These are phyloP conservation scores for Corticium candelabrum DNA, from an alignment of 37 sponge, comb jelly and placozoan genomes.

Conservation along the genomic window DNA sequence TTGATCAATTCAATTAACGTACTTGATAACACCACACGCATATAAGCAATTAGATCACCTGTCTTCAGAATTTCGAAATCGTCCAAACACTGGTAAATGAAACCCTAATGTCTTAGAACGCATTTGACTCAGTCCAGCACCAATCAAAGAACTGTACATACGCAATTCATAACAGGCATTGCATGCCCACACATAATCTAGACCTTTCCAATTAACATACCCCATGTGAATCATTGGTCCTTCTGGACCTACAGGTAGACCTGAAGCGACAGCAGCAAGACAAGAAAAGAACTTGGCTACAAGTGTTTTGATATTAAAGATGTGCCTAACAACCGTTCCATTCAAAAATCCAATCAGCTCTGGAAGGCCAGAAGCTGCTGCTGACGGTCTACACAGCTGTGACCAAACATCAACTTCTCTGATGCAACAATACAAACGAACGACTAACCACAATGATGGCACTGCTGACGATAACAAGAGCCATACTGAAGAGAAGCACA, in stretches of 20 bases:
- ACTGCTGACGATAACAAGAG: slow-evolving; percentile 16
- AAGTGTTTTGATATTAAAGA: slow-evolving; percentile 29
- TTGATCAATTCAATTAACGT: neutral
- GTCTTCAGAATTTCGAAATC: slow-evolving; percentile 35
- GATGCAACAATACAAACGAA: neutral
- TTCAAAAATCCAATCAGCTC: slow-evolving; percentile 37
- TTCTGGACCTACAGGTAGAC: slow-evolving; percentile 42
- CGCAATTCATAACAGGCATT: neutral
- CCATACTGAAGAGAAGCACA: slow-evolving; percentile 5
- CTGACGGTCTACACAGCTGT: slow-evolving; percentile 22
- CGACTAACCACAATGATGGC: neutral
- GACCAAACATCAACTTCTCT: neutral
- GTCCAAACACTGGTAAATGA: slow-evolving; percentile 18
- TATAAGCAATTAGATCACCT: slow-evolving; percentile 9
- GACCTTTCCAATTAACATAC: slow-evolving; percentile 2
- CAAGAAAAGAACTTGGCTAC: slow-evolving; percentile 37
- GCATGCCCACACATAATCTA: neutral
- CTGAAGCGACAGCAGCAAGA: slow-evolving; percentile 25
- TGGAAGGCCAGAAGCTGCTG: slow-evolving; percentile 35
- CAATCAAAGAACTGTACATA: slow-evolving; percentile 21
- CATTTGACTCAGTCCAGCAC: slow-evolving; percentile 38
- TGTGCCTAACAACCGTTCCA: slow-evolving; percentile 18
- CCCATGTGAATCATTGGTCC: slow-evolving; percentile 42
- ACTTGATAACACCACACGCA: neutral
- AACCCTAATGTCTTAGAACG: slow-evolving; percentile 19